Base-by-base conservation (phyloP, 2,113 vertebrate genomes). In the Datnioides undecimradiatus region DNA sequence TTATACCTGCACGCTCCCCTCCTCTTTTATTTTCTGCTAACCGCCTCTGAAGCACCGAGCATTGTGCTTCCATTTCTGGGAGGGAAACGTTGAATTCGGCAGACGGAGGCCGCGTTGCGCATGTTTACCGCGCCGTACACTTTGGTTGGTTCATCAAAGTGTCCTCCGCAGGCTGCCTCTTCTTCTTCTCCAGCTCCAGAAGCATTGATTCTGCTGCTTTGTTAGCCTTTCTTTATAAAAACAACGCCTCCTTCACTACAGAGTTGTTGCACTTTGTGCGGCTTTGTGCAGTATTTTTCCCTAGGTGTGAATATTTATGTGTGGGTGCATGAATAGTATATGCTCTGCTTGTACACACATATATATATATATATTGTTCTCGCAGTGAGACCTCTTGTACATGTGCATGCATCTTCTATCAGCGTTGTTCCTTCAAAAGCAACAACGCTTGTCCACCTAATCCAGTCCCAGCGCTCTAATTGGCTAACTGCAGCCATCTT, bases 381-480 rank as follows among this genome's bases (percentile, higher is more conserved):
- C 63, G 9, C 46, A 41, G 40, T 34, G 46, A 62, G 51, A 74
- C 54, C 65, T 77, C 52, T 52, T 40, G 49, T 40, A 34, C 29
- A 63, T 29, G 63, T 40, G 25, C 0, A 1, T 33, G 48, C 51
- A 33, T 82, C 65, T 59, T 48, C 80, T 69, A 51, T 87, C 54
- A 45, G 60, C 49, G 64, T 34, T 49, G 54, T 76, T 85, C 43
- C 66, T 73, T 85, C 52, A 67, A 27, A 34, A 73, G 62, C 80
- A 73, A 52, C 73, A 57, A 75, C 52, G 81, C 73, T 48, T 11
- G 57, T 87, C 57, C 73, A 67, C 69, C 80, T 86, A 90, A 91
- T 92, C 88, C 87, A 76, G 83, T 87, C 86, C 82, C 87, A 55
- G 55, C 6, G 79, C 87, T 89, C 86, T 91, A 90, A 91, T 92